Conservation (phyloP, 53 echinoderm and acorn worm genomes). For the Mesocentrotus franciscanus region DNA sequence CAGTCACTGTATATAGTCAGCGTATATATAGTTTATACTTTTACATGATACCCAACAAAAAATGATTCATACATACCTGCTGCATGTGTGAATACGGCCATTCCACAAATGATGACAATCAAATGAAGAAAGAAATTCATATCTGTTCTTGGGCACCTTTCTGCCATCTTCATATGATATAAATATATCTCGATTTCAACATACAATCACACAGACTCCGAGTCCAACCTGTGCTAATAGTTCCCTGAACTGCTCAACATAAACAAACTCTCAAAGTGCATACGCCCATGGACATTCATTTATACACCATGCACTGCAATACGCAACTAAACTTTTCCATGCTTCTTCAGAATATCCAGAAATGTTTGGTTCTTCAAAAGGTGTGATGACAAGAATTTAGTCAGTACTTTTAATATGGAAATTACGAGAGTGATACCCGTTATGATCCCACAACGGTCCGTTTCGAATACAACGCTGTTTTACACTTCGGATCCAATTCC, state of each 20-base stretch:
- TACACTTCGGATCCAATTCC: not conserved
- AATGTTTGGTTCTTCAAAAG: not conserved
- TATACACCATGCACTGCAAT: not conserved
- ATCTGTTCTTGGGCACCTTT: not conserved
- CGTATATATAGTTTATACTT: no score
- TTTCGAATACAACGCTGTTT: not conserved
- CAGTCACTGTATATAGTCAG: no score
- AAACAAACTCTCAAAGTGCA: not conserved
- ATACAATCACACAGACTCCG: not conserved
- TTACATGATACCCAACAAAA: not conserved
- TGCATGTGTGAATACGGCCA: not conserved
- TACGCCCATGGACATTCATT: not conserved
- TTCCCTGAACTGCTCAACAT: not conserved
- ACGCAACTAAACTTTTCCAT: not conserved
- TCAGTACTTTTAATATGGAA: not conserved
- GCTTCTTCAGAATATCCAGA: not conserved
- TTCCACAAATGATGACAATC: not conserved
- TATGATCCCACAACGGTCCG: not conserved
- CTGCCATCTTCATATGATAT: not conserved
- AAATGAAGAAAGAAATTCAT: not conserved
- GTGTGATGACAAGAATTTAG: not conserved
- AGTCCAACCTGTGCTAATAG: not conserved
- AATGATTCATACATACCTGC: constrained; percentile 24
- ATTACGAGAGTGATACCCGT: not conserved
- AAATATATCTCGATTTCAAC: not conserved